These are phyloP conservation scores for Allolobophora icterica DNA, from an alignment of 2,888 invertebrate species.

Conservation along the genomic window DNA sequence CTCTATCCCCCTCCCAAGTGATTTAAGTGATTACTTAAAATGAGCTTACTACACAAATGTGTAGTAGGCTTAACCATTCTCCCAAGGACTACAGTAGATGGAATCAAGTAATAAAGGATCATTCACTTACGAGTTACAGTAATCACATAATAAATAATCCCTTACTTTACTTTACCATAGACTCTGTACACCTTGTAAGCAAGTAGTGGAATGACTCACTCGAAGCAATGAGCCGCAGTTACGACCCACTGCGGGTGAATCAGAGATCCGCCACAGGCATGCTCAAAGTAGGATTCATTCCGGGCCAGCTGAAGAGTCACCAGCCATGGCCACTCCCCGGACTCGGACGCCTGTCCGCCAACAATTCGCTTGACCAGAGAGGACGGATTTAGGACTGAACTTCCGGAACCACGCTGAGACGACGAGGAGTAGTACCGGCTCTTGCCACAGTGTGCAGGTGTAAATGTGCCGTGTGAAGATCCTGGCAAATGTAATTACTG, in stretches of 20 bases:
- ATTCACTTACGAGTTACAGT: neutral
- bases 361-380: slow-evolving; percentile 57
- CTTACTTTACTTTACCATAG: neutral
- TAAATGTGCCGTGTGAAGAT: too few species aligned
- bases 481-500: neutral
- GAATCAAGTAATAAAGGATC: too few species aligned
- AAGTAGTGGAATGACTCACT: slow-evolving; percentile 48
- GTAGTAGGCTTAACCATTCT: too few species aligned
- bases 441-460: slow-evolving; percentile 45
- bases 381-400: neutral
- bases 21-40: too few species aligned
- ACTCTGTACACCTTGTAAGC: neutral
- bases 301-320: slow-evolving; percentile 54
- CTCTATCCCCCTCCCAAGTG: too few species aligned
- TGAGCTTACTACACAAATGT: too few species aligned
- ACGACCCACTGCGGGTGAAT: slow-evolving; percentile 61
- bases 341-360: slow-evolving; percentile 58
- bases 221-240: slow-evolving; percentile 65
- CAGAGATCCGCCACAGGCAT: slow-evolving; percentile 62
- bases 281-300: slow-evolving; percentile 52
- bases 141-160: neutral
- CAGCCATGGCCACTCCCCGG: slow-evolving; percentile 64
- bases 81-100: too few species aligned
- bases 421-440: slow-evolving; percentile 36
- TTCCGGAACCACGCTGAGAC: neutral